These are phyloP conservation scores for Uloborus diversus DNA, from an alignment of 1,140 invertebrate species.

Conservation along the genomic window DNA sequence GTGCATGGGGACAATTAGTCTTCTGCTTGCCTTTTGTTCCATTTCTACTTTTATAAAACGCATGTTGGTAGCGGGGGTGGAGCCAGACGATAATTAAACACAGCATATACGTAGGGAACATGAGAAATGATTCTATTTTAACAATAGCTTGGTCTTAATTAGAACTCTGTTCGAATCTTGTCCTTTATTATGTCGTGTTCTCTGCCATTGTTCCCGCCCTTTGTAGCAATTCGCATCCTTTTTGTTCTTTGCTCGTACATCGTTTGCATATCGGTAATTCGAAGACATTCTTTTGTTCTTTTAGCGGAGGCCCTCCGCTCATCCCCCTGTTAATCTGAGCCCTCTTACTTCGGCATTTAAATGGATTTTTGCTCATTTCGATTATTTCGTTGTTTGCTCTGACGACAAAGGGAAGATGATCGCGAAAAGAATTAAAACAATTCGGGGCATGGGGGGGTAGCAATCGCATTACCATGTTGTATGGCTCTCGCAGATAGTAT, in stretches of 20 bases:
- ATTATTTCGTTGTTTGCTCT: conserved; percentile 37
- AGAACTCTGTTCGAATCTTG: conserved; percentile 19
- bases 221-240: conserved; percentile 19
- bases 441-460: conserved; percentile 5
- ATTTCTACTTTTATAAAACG: too few relatives aligned
- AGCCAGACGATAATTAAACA: conserved; percentile 38
- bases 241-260: conserved; percentile 32
- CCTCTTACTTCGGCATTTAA: conserved; percentile 29
- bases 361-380: conserved; percentile 44
- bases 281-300: conserved; percentile 3
- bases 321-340: conserved; percentile 9
- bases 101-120: conserved; percentile 29
- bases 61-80: neutral
- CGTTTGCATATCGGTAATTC: conserved; percentile 51
- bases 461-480: neutral
- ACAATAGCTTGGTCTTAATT: conserved; percentile 41
- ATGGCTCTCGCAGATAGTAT: too few relatives aligned
- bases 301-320: neutral
- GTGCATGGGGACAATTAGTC: conserved; percentile 21
- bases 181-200: conserved; percentile 27
- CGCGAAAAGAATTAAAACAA: conserved; percentile 44
- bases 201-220: conserved; percentile 13
- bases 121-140: conserved; percentile 35
- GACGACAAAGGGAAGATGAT: conserved; percentile 1
- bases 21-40: neutral